Evolutionary conservation across 2,888 invertebrate species (phyloP), one percentile per base, ranked within the genome.

Genomic region (Aporophyla lueneburgensis): DNA sequence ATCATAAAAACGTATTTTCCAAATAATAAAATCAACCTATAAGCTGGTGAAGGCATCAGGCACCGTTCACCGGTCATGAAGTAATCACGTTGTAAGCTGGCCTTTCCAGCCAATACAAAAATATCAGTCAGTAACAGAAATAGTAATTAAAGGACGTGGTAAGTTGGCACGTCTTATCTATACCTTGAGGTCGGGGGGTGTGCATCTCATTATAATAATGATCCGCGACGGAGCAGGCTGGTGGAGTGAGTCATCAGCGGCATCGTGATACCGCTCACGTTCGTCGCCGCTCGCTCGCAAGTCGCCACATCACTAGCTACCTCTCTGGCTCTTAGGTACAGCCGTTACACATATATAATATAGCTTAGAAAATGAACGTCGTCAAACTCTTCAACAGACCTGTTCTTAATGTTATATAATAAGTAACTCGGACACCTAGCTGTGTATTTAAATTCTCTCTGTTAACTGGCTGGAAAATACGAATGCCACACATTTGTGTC

Each of bases 261-360:
- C 88, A 88, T 91, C 91, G 93, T 93, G 92, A 92, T 89, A 91
- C 90, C 59, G 84, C 89, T 91, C 94, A 94, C 93, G 94, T 94
- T 89, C 88, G 84, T 87, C 87, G 86, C 76, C 78, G 81, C 80
- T 69, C 66, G 56, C 71, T 72, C 61, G 51, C 73, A 72, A 72
- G 12, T 74, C 74, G 69, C 81, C 85, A 66, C 79, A 85, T 82
- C 84, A 84, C 80, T 86, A 81, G 81, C 83, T 86, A 86, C 83
- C 71, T 78, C 76, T 80, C 80, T 70, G 78, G 74, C 76, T 84
- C 84, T 81, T 72, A 59, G 27, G n/a, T 67, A 69, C 71, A 77
- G 77, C 68, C 83, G 75, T 84, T 84, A 78, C 71, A 80, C 68
- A 73, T 76, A 33, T 56, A 79, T 76, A 43, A 54, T 61, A 78